Evolutionary conservation across 2,888 invertebrate genomes (phyloP), one percentile per base, ranked within the genome.

Genomic region (Dichetophora obliterata): DNA sequence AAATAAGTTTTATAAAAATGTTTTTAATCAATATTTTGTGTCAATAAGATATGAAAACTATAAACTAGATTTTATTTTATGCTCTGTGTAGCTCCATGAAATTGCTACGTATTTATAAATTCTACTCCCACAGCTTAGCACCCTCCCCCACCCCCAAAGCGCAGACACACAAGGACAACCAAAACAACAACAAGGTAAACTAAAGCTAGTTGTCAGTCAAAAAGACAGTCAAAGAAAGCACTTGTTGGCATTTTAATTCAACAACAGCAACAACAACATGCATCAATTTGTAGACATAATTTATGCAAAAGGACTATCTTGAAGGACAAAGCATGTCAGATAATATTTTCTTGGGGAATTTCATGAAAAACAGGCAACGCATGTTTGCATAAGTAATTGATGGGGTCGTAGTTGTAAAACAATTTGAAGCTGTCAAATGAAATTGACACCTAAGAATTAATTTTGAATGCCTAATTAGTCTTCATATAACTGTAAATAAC

Each of bases 321-420:
- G 5, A 59, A 22, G 34, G 27, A 14, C 31, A 31, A 31, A 31
- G 4, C 27, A 16, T n/a, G 34, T 19, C 27, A 52, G 54, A 34
- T 34, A 34, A 52, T 50, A 16, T 27, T 52, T 69, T 52, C 69
- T 68, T 50, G n/a, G 68, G 24, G 48, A 43, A 24, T 68, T 43
- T 19, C 31, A 68, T 22, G 68, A 16, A n/a, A 27, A 22, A n/a
- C 50, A 8, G 11, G 37, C 22, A 66, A 19, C 4, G 5, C n/a
- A 65, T 31, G 34, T 3, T 22, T 22, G 19, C 9, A 24, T 24
- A 24, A 27, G 24, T 27, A 54, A 54, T 43, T 54, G 54, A 9
- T 19, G 8, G 24, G 22, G 5, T 59, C 14, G 16, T 24, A 27
- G 11, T 6, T n/a, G 57, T 9, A 9, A 24, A 22, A 22, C 22